A percentile compares a stretch with the other conserved stretches of the same genome.
Evolutionary conservation across 2,797 vertebrate genomes (phyloP).

Genomic region (Jordanella pulchra): DNA sequence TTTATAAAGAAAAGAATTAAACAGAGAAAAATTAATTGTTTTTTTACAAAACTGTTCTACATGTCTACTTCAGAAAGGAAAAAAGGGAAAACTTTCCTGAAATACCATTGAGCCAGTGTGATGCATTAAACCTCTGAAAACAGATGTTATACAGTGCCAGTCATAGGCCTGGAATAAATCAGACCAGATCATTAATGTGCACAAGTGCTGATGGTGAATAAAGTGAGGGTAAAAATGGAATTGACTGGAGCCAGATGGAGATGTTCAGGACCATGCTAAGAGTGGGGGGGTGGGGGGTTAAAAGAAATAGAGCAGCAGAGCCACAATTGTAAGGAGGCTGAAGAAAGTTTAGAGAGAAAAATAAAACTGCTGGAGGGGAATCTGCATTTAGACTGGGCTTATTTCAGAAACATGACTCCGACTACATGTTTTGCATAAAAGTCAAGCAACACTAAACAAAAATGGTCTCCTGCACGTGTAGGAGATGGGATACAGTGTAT

Average conservation of each 20-base stretch:
- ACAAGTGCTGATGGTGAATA: conserved; percentile 41
- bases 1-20: neutral
- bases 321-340: conserved; percentile 9
- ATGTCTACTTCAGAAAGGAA: neutral
- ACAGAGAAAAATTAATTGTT: neutral
- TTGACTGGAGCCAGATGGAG: conserved; percentile 66
- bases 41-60: neutral
- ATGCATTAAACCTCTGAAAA: conserved; percentile 47
- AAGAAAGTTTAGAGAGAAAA: neutral
- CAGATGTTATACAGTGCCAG: conserved; percentile 33
- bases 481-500: neutral
- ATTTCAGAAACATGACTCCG: conserved; percentile 14
- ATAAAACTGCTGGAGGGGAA: neutral
- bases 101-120: conserved; percentile 15
- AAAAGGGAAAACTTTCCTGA: conserved; percentile 31
- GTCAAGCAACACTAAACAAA: neutral
- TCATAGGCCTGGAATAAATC: conserved; percentile 48
- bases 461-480: neutral
- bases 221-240: conserved; percentile 50
- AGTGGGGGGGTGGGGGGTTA: neutral
- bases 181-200: conserved; percentile 32
- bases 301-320: conserved; percentile 22
- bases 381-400: neutral
- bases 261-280: conserved; percentile 40
- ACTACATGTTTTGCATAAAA: conserved; percentile 29